Evolutionary conservation across 2,113 vertebrate genomes (phyloP).

Genomic region (Alethe castanea): DNA sequence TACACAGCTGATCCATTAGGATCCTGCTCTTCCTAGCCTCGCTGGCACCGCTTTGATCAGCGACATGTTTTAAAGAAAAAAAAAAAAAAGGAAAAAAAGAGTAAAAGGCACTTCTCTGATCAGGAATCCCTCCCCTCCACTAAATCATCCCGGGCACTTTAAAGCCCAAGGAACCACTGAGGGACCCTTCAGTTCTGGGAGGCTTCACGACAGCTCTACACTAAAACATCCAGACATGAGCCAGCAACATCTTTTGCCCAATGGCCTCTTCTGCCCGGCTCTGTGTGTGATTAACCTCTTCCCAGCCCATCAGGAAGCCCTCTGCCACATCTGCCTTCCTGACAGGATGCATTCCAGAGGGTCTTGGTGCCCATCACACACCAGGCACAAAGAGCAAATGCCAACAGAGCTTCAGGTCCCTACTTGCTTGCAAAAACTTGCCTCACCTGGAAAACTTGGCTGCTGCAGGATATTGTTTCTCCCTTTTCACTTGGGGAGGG

Average conservation of each 20-base stretch:
- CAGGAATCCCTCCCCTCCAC: conserved; percentile 55
- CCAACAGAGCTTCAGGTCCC: not conserved
- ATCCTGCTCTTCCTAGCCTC: conserved; percentile 46
- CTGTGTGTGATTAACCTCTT: conserved; percentile 29
- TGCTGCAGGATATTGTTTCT: not conserved
- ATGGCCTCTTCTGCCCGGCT: not conserved
- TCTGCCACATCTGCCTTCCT: not conserved
- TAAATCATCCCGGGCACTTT: conserved; percentile 64
- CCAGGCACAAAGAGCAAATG: fast-evolving
- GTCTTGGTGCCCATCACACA: not conserved
- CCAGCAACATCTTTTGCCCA: not conserved
- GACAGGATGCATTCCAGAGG: fast-evolving
- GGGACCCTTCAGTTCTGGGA: conserved; percentile 41
- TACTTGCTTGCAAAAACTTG: not conserved
- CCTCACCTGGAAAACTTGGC: not conserved
- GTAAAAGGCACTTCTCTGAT: conserved; percentile 63
- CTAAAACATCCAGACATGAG: conserved; percentile 57
- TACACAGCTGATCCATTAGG: conserved; percentile 63
- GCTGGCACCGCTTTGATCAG: conserved; percentile 61
- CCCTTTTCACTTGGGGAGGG: not conserved
- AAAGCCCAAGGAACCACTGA: conserved; percentile 43
- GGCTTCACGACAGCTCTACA: conserved; percentile 30
- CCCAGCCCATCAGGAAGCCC: not conserved
- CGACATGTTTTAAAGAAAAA: not conserved
- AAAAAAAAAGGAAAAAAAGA: not conserved